These are phyloP conservation scores for Fabriciana adippe DNA, from an alignment of 2,888 invertebrate species.

Conservation along the genomic window DNA sequence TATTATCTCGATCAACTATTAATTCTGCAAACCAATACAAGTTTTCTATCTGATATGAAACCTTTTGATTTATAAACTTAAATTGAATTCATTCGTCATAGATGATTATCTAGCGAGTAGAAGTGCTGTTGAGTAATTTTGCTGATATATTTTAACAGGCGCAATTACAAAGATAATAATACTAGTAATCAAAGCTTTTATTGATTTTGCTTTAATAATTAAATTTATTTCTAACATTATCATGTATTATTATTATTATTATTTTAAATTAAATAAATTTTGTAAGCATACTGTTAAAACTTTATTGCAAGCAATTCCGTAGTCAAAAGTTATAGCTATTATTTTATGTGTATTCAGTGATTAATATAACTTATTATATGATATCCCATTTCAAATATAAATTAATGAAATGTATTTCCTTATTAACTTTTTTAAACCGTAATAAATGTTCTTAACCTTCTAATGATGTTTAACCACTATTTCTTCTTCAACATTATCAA, in stretches of 20 bases:
- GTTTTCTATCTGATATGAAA: slow-evolving; percentile 12
- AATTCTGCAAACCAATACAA: slow-evolving; percentile 9
- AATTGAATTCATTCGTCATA: slow-evolving; percentile 14
- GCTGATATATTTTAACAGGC: slow-evolving; percentile 8
- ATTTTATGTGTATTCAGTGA: too few species aligned
- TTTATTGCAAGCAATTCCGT: too few species aligned
- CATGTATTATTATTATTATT: slow-evolving; percentile 9
- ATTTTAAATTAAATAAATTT: too few species aligned
- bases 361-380: too few species aligned
- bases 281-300: too few species aligned
- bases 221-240: background rate
- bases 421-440: too few species aligned
- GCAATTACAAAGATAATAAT: background rate
- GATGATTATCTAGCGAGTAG: slow-evolving; percentile 2
- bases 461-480: too few species aligned
- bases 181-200: background rate
- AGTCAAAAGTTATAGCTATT: too few species aligned
- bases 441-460: too few species aligned
- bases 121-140: slow-evolving; percentile 3
- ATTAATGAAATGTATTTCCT: too few species aligned
- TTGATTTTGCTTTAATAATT: background rate
- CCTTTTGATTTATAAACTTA: slow-evolving; percentile 14
- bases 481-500: too few species aligned
- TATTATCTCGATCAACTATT: slow-evolving; percentile 14
- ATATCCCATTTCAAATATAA: too few species aligned